Evolutionary conservation across 1,140 invertebrate genomes (phyloP), one percentile per base, ranked within the genome.

Genomic region (Drosophila bocki): DNA sequence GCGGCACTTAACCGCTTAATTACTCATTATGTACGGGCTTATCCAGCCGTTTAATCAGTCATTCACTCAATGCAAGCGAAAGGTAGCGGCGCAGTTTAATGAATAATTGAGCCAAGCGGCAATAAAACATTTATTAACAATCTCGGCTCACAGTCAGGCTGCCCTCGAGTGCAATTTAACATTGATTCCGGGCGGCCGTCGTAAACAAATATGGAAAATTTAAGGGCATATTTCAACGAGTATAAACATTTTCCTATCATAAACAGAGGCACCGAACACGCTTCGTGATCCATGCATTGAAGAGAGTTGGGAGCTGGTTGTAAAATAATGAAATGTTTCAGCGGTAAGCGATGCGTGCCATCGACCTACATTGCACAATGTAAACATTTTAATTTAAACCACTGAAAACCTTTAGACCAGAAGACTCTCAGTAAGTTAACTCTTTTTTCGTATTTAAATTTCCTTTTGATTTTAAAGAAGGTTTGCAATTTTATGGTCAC

Each of bases 111-210:
- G 67, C 45, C 53, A 72, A 44, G 42, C 54, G 67, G 53, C 69
- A 71, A 72, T 72, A 72, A 72, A 72, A 72, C 67, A 72, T 72
- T 72, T 59, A 71, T 72, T 72, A 72, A 71, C 53, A 72, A 60
- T 71, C 69, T 72, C 32, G 11, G 29, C 51, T 59, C 26, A 13
- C 12, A 69, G 26, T 29, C 39, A 11, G n/a, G 29, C 12, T 47
- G 48, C 59, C 44, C 75, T 19, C 32, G 53, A 59, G 44, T 44
- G 53, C 29, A 29, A 61, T 71, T 75, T 48, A 29, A 60, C 63
- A 77, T 56, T 63, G 71, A 64, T 75, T 72, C 39, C 70, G 32
- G 44, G 33, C 77, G 65, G 51, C 19, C 65, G 7, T 45, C 29
- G 37, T 51, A 33, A 12, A 39, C 53, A 71, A 50, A 60, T 72